A percentile compares a stretch with the other conserved stretches of the same genome.
Conservation (phyloP, 35 echinoderm and acorn worm species). For the Ophioderma brevispina region DNA sequence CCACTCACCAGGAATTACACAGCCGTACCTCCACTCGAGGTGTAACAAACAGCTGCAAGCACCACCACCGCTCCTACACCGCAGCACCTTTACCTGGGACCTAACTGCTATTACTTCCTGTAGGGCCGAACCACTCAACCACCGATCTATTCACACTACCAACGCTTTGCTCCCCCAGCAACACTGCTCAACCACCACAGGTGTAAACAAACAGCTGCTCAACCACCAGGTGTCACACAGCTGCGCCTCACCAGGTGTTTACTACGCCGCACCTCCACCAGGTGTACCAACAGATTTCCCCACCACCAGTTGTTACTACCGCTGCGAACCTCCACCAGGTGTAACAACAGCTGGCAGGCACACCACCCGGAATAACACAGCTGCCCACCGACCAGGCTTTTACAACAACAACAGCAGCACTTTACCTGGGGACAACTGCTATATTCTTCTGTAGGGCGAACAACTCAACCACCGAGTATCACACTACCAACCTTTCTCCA, state of each 20-base stretch:
- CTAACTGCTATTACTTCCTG: no score
- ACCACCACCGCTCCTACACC: neutral
- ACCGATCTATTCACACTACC: neutral
- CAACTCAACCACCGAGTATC: no score
- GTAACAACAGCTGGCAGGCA: no score
- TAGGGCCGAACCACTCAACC: neutral
- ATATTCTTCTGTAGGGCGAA: no score
- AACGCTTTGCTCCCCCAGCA: neutral
- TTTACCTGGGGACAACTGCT: no score
- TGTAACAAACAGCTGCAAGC: neutral
- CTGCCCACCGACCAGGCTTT: no score
- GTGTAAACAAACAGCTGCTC: neutral
- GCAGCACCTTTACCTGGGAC: neutral
- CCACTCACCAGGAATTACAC: neutral
- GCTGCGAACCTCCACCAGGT: neutral
- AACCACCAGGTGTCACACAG: neutral
- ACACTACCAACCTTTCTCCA: neutral
- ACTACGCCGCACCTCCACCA: neutral
- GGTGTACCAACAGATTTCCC: neutral
- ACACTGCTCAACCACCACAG: neutral
- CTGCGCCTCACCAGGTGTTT: neutral
- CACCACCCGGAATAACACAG: no score
- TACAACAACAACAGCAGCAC: no score
- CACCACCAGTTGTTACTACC: no score
- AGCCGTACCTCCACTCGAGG: neutral